Base-by-base conservation (phyloP, 1,140 invertebrate species). In the Agraylea sexmaculata region DNA sequence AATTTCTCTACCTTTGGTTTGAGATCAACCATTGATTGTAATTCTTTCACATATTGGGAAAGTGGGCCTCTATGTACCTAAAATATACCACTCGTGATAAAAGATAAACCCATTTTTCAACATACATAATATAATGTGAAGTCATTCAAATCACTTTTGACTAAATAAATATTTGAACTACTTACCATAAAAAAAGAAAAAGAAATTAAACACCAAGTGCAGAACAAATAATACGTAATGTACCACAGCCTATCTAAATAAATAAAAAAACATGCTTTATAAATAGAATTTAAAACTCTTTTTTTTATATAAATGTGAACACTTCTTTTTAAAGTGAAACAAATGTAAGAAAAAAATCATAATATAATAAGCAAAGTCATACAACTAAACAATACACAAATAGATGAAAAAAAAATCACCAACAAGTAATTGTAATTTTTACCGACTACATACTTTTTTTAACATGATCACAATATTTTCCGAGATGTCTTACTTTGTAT, bases 61-160 rank as follows among this genome's bases (percentile, higher is more conserved):
- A 68, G 48, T 37, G 58, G 58, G 0, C 65, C 64, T 4, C 64
- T 51, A 40, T 66, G 64, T 13, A 61, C 51, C 63, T 68, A 42
- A 32, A 49, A 53, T n/a, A n/a, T n/a, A n/a, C n/a, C n/a, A n/a
- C n/a, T n/a, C n/a, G n/a, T n/a, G n/a, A n/a, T n/a, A 39, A 28
- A 45, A 13, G 17, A 34, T 11, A 19, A 30, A 40, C 7, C n/a
- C n/a, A n/a, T n/a, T n/a, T n/a, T n/a, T n/a, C n/a, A n/a, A n/a
- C n/a, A n/a, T n/a, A 18, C 15, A 20, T 20, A 22, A 21, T 19
- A 12, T 8, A 8, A 37, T 1, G 19, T 16, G 19, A 37, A 23
- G 27, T 6, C 1, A 25, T 1, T 5, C 30, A 38, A 38, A 29
- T 28, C 28, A 28, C 2, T 38, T 27, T 38, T 5, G 12, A 4